A percentile compares a stretch with the other conserved stretches of the same genome.
Evolutionary conservation across 2,113 vertebrate species (phyloP).

Genomic region (Hypanus sabinus): DNA sequence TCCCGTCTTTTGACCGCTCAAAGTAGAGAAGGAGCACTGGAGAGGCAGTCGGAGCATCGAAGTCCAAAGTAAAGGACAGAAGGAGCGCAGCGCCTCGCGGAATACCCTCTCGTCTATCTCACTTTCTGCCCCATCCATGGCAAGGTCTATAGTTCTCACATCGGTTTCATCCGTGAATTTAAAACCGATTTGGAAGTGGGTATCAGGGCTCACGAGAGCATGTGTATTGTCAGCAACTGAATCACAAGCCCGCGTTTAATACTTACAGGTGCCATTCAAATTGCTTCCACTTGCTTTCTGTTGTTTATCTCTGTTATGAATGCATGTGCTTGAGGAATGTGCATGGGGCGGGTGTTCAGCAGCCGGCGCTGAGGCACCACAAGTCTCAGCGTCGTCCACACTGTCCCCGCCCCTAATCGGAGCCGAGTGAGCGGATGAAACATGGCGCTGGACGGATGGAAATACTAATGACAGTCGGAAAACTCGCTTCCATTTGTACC

Average conservation of each 20-base stretch:
- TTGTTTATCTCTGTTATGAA: neutral
- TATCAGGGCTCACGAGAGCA: too few species aligned
- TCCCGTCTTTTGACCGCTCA: too few species aligned
- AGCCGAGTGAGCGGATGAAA: conserved; percentile 67
- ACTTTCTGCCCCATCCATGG: too few species aligned
- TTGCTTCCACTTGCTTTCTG: neutral
- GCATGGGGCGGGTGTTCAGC: neutral
- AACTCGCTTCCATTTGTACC: conserved; percentile 97
- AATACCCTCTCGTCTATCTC: too few species aligned
- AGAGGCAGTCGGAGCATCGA: too few species aligned
- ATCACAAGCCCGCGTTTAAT: neutral
- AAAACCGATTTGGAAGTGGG: too few species aligned
- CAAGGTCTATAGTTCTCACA: too few species aligned
- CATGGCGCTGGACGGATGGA: conserved; percentile 95
- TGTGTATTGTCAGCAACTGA: too few species aligned
- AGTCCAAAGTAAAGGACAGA: too few species aligned
- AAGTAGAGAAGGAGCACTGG: too few species aligned
- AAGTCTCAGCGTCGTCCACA: conserved; percentile 52
- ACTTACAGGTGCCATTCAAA: neutral
- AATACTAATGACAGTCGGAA: conserved; percentile 98
- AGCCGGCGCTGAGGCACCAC: conserved; percentile 32
- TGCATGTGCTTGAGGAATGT: neutral
- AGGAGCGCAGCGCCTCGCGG: too few species aligned
- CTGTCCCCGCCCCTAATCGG: neutral
- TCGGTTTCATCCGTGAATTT: too few species aligned